phyloP scores from a whole-genome alignment of 2,797 vertebrate species.

The Rhadinocentrus ornatus region DNA sequence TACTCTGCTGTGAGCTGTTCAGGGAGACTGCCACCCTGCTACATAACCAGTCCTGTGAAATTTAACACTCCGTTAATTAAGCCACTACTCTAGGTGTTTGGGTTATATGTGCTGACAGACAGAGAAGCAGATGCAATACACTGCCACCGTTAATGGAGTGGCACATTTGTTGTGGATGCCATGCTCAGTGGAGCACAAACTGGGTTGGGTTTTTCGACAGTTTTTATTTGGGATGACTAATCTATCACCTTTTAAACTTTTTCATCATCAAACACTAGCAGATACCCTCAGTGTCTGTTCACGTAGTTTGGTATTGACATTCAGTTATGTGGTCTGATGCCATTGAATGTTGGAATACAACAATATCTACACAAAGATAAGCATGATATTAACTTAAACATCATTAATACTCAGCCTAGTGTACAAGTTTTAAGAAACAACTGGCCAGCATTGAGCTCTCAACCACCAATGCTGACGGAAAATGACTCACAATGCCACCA shows the following conservation, averaged over 20 bases:
- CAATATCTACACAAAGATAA: background rate
- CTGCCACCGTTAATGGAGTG: conserved; percentile 22
- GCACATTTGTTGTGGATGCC: conserved; percentile 11
- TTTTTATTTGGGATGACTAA: conserved; percentile 9
- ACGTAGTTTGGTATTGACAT: too few relatives aligned
- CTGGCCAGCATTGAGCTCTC: background rate
- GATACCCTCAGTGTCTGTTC: background rate
- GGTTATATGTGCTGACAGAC: conserved; percentile 27
- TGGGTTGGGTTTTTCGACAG: background rate
- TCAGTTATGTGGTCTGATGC: too few relatives aligned
- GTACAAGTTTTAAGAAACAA: background rate
- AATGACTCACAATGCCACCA: conserved; percentile 13
- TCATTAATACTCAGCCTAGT: background rate
- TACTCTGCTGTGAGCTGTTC: conserved; percentile 46
- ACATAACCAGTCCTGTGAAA: conserved; percentile 52
- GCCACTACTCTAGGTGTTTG: conserved; percentile 25
- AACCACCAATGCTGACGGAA: conserved; percentile 8
- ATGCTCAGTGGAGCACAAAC: conserved; percentile 7
- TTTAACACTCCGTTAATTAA: conserved; percentile 68
- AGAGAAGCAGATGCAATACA: conserved; percentile 35
- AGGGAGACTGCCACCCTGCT: conserved; percentile 35
- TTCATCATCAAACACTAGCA: background rate
- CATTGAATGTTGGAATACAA: too few relatives aligned
- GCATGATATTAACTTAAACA: background rate
- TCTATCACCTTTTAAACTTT: background rate